A percentile compares a stretch with the other conserved stretches of the same genome.
Evolutionary conservation across 1,140 invertebrate species (phyloP).

Genomic region (Elysia chlorotica): DNA sequence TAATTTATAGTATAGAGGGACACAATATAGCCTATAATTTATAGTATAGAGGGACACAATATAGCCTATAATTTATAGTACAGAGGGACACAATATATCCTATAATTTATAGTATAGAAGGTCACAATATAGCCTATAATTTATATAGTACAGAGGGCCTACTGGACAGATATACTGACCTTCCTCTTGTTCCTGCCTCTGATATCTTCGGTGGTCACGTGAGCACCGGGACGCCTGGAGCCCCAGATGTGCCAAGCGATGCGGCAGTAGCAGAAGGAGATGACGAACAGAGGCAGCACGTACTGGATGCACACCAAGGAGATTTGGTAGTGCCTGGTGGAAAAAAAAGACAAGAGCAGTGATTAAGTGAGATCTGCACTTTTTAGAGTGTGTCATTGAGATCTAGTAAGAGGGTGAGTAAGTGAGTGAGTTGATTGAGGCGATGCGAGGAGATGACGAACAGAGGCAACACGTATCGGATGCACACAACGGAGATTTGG

Average conservation of each 20-base stretch:
- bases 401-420: constrained; percentile 35
- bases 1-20: too few species aligned
- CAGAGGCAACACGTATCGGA: too few species aligned
- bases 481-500: too few species aligned
- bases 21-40: background rate
- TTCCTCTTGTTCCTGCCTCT: constrained; percentile 81
- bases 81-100: background rate
- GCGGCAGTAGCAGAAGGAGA: constrained; percentile 76
- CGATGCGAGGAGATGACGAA: too few species aligned
- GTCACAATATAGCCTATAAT: background rate
- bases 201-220: constrained; percentile 69
- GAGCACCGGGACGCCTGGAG: constrained; percentile 74
- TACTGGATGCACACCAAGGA: constrained; percentile 74
- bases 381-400: too few species aligned
- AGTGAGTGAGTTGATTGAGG: constrained; percentile 80
- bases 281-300: constrained; percentile 75
- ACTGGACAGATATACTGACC: constrained; percentile 64
- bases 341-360: too few species aligned
- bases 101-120: too few species aligned
- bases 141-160: background rate
- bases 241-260: constrained; percentile 79
- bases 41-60: too few species aligned
- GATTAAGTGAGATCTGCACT: too few species aligned
- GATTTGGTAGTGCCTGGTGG: too few species aligned
- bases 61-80: background rate